A percentile compares a stretch with the other conserved stretches of the same genome.
phyloP scores from a whole-genome alignment of 2,888 invertebrate genomes.

The Incurvaria masculella region DNA sequence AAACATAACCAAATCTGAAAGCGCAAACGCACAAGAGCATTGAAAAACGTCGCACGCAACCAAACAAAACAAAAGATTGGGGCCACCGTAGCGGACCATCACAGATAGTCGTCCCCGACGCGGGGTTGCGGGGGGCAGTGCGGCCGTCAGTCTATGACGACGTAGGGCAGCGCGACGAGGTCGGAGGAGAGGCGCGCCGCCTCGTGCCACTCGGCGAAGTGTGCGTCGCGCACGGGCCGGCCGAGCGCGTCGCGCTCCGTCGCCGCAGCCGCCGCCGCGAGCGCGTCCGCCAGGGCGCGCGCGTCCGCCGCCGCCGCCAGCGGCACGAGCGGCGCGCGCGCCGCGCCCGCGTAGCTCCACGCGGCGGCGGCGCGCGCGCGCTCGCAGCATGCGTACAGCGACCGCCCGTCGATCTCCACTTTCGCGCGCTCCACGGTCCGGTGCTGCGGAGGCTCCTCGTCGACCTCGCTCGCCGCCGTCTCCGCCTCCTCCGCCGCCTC shows the following conservation, averaged over 20 bases:
- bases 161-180: conserved; percentile 94
- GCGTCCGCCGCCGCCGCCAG: conserved; percentile 18
- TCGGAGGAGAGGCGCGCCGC: conserved; percentile 72
- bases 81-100: no score
- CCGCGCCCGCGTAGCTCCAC: conserved; percentile 27
- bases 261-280: conserved; percentile 1
- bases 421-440: conserved; percentile 46
- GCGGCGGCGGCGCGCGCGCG: conserved; percentile 23
- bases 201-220: conserved; percentile 92
- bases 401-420: conserved; percentile 28
- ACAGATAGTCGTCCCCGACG: background rate
- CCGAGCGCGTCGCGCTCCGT: conserved; percentile 25
- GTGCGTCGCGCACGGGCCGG: conserved; percentile 29
- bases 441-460: conserved; percentile 24
- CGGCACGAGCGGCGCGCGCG: conserved; percentile 27
- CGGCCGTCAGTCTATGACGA: conserved; percentile 80
- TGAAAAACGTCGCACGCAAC: background rate
- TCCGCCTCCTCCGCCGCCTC: conserved; percentile 9
- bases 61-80: background rate
- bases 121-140: conserved; percentile 9
- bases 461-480: conserved; percentile 3
- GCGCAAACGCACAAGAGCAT: no score
- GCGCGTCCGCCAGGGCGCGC: conserved; percentile 12
- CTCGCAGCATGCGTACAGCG: conserved; percentile 25
- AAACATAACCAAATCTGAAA: no score